Base-by-base conservation (phyloP, 2,888 invertebrate species). In the Idaea biselata region DNA sequence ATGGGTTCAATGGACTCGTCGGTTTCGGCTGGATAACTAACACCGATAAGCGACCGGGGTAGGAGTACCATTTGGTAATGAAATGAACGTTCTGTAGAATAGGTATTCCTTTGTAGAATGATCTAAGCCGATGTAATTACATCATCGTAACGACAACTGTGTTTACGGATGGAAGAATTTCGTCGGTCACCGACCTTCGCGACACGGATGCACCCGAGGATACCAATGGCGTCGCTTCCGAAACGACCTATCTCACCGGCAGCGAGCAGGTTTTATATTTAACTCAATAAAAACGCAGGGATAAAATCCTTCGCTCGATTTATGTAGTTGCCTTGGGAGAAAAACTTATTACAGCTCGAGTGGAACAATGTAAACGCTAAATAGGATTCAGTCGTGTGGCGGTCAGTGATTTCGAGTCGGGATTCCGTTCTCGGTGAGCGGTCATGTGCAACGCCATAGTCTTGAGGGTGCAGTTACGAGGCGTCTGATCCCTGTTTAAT, bases 111-210 rank as follows among this genome's bases (percentile, higher is more conserved):
- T 60, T 60, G 58, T 54, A 62, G 62, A 59, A 67, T 67, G 66
- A 64, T 61, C 63, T 63, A 60, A 63, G 55, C 58, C 61, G 59
- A 55, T 58, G 59, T 66, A 44, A 62, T 63, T 59, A 66, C 59
- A 65, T 71, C 63, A 68, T 63, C 58, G 60, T 18, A 18, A 58
- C 57, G 17, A 61, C 62, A 7, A 65, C 57, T 63, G 75, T 82
- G 82, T 87, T 86, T 84, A 88, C 87, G 86, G 81, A 78, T 66
- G 79, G 81, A 79, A 84, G 83, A 80, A 80, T 84, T 89, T 88
- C 73, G 85, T 83, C 84, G 90, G 91, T 89, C 91, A 88, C 80
- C 79, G 88, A 91, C 90, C 90, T 85, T 85, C 84, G 81, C 82
- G 83, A 83, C 83, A 82, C 79, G 82, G 82, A 82, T 82, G 81